Evolutionary conservation across 2,888 invertebrate genomes (phyloP).

Genomic region (Dichetophora obliterata): DNA sequence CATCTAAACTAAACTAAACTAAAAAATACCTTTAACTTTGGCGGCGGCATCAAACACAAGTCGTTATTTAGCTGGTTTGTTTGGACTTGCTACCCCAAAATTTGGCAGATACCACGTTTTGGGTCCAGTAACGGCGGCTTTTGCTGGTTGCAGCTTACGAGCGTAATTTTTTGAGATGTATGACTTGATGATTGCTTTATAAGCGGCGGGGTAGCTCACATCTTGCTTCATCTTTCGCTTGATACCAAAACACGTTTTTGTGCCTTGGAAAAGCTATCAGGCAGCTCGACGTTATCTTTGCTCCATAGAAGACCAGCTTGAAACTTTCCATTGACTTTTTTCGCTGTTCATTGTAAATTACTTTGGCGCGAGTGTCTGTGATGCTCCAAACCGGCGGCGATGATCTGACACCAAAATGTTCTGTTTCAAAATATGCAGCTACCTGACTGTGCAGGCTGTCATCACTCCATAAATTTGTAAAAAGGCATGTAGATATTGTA

Average conservation of each 20-base stretch:
- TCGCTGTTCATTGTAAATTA: slow-evolving; percentile 13
- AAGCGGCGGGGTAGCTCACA: slow-evolving; percentile 14
- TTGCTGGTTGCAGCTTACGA: no score
- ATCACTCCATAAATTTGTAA: slow-evolving; percentile 18
- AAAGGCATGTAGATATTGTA: neutral
- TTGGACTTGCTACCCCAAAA: no score
- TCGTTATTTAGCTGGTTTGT: neutral
- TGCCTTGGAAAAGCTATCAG: slow-evolving; percentile 39
- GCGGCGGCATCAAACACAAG: slow-evolving; percentile 16
- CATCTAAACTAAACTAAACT: no score
- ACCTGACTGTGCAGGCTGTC: slow-evolving; percentile 5
- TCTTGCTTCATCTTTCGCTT: slow-evolving; percentile 35
- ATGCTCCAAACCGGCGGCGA: slow-evolving; percentile 10
- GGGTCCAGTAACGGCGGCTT: no score
- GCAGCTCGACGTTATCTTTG: slow-evolving; percentile 34
- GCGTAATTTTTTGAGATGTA: no score
- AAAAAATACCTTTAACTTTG: no score
- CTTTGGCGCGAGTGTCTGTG: slow-evolving; percentile 7
- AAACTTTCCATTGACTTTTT: slow-evolving; percentile 22
- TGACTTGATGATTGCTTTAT: slow-evolving; percentile 23
- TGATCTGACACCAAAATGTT: slow-evolving; percentile 41
- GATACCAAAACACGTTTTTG: slow-evolving; percentile 29
- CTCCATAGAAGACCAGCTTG: slow-evolving; percentile 41
- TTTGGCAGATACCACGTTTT: no score
- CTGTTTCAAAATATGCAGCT: neutral